These are phyloP conservation scores for Chauna torquata DNA, from an alignment of 2,113 vertebrate species.

Conservation along the genomic window DNA sequence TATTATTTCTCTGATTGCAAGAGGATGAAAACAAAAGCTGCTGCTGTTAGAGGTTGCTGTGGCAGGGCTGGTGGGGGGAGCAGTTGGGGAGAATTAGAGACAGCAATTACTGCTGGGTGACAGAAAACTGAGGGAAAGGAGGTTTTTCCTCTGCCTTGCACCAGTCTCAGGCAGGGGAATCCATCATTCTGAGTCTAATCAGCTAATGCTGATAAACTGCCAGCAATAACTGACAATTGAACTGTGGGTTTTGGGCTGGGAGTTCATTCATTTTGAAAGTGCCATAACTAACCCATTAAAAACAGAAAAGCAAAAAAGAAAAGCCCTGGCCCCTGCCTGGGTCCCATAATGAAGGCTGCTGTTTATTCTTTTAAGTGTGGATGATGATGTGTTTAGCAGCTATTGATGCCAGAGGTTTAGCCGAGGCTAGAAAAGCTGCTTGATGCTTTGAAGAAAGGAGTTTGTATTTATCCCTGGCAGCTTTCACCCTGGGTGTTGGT, in stretches of 20 bases:
- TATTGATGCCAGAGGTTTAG: slow-evolving; percentile 26
- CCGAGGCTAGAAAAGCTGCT: background rate
- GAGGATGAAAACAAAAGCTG: background rate
- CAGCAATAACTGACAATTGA: slow-evolving; percentile 81
- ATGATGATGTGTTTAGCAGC: slow-evolving; percentile 38
- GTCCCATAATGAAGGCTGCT: slow-evolving; percentile 18
- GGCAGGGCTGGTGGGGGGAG: background rate
- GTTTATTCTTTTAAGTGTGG: slow-evolving; percentile 41
- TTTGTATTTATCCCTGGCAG: background rate
- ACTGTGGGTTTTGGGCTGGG: slow-evolving; percentile 38
- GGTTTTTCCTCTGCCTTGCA: background rate
- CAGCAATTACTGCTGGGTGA: slow-evolving; percentile 41
- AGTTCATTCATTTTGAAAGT: slow-evolving; percentile 77
- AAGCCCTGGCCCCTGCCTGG: slow-evolving; percentile 29
- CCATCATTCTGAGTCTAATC: slow-evolving; percentile 79
- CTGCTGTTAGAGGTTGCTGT: background rate
- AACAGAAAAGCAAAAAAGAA: background rate
- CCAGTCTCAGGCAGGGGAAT: slow-evolving; percentile 66
- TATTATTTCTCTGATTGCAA: slow-evolving; percentile 14
- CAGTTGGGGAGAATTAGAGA: background rate
- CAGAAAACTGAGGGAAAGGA: background rate
- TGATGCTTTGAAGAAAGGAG: background rate
- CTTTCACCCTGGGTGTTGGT: background rate
- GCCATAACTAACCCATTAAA: slow-evolving; percentile 57
- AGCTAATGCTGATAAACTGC: slow-evolving; percentile 83